Conservation (phyloP, 2,888 invertebrate species). For the Chamaedrilus cognettii region DNA sequence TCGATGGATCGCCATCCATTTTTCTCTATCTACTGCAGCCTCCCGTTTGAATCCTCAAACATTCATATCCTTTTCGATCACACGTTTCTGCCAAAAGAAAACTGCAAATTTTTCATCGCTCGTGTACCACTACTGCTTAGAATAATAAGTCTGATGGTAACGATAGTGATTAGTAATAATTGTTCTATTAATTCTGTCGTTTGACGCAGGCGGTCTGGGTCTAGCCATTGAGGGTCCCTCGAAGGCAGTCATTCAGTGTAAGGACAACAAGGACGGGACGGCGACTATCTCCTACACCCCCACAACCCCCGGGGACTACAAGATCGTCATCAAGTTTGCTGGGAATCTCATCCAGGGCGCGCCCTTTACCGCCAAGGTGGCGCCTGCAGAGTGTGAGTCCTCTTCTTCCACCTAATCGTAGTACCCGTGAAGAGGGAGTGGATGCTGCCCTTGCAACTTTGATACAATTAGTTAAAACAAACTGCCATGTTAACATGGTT, state of each 20-base stretch:
- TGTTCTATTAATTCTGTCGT: background rate
- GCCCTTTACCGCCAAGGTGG: slow-evolving; percentile 25
- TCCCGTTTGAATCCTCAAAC: no score
- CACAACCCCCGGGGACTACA: slow-evolving; percentile 26
- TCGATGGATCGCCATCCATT: no score
- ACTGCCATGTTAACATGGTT: no score
- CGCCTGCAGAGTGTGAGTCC: slow-evolving; percentile 15
- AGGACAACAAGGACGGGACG: slow-evolving; percentile 28
- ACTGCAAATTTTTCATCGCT: background rate
- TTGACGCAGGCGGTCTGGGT: slow-evolving; percentile 19
- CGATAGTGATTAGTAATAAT: background rate
- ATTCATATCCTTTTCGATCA: no score
- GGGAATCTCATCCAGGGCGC: slow-evolving; percentile 27
- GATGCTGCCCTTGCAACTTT: no score
- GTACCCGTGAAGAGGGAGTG: no score
- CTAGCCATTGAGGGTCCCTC: slow-evolving; percentile 31
- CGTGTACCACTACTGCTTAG: no score
- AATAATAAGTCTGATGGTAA: no score
- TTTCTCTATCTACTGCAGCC: no score
- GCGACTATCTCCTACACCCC: slow-evolving; percentile 29
- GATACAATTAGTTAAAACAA: no score
- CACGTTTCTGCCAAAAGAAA: no score
- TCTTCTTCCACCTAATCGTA: no score
- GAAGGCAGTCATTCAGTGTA: slow-evolving; percentile 29
- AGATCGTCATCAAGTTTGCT: slow-evolving; percentile 25